Base-by-base conservation (phyloP, 2,797 vertebrate species). In the Cottoperca gobio region DNA sequence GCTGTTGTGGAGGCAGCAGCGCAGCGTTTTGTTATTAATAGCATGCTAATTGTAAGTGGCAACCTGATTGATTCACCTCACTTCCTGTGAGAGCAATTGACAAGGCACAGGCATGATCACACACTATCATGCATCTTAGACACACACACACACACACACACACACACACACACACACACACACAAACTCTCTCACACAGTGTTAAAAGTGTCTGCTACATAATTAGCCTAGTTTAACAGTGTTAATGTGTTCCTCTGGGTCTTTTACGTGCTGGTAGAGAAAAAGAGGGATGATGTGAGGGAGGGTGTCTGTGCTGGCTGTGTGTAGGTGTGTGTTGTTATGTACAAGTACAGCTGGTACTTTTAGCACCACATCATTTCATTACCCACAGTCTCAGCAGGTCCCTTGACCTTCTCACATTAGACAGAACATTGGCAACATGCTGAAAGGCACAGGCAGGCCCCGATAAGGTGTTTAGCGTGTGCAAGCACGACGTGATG, bases 221-320 rank as follows among this genome's bases (percentile, higher is more conserved):
- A 90, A 93, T 93, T 93, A 91, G 84, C 91, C 88, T 65, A 90
- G 82, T 93, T 92, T 91, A 91, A 79, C 84, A 55, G 62, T 86
- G 83, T 79, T 94, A 93, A 91, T 90, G 73, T 70, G 76, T 76
- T 92, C 87, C 88, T 89, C 48, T 0, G 88, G 84, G 87, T 85
- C 52, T 88, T 70, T 81, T 67, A 59, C 11, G 16, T 58, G 55
- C 60, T 71, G 79, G 76, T 50, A 75, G 61, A 19, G 8, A 43
- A 85, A 6, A 19, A 64, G 39, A 42, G 57, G 60, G 53, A 60
- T n/a, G n/a, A n/a, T n/a, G n/a, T n/a, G 54, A 37, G 43, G 31
- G 6, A 17, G 16, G 64, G 8, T 39, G 54, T 57, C 50, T 26
- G 65, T 45, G 60, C 13, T 45, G 17, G 64, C n/a, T 66, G 59